phyloP scores from a whole-genome alignment of 2,113 vertebrate species.

The Pantherophis guttatus region DNA sequence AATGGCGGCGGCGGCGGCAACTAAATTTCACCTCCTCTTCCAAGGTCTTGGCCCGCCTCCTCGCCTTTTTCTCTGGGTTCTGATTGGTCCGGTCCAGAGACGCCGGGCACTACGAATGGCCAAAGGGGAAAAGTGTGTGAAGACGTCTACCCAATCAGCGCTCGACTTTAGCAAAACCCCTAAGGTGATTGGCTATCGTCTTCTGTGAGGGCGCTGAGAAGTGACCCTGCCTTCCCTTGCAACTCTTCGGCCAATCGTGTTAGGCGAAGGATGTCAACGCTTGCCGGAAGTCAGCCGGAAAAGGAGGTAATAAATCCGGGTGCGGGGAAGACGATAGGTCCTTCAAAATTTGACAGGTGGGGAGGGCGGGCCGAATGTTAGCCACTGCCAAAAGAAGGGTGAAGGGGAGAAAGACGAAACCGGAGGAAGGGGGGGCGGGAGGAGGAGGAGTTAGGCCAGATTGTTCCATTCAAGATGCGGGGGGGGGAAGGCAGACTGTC shows the following conservation, averaged over 20 bases:
- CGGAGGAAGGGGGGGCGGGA: no score
- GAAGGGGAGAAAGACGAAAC: neutral
- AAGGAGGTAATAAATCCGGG: neutral
- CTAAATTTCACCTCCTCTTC: neutral
- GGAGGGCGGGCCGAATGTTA: neutral
- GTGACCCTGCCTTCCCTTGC: neutral
- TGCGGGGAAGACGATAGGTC: neutral
- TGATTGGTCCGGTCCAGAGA: neutral
- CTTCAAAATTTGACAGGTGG: neutral
- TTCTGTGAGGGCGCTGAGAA: accelerated
- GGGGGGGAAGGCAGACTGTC: neutral
- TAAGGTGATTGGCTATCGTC: neutral
- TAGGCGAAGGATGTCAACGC: neutral
- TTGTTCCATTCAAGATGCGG: neutral
- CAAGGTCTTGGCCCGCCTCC: neutral
- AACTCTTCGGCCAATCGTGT: neutral
- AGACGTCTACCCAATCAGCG: neutral
- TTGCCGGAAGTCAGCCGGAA: neutral
- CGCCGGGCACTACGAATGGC: neutral
- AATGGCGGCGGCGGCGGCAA: neutral
- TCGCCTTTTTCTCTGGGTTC: no score
- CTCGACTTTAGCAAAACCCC: accelerated
- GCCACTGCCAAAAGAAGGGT: neutral
- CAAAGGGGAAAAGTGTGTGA: neutral
- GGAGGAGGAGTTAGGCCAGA: neutral